Evolutionary conservation across 2,113 vertebrate species (phyloP), one percentile per base, ranked within the genome.

Genomic region (Ancistrus triradiatus): DNA sequence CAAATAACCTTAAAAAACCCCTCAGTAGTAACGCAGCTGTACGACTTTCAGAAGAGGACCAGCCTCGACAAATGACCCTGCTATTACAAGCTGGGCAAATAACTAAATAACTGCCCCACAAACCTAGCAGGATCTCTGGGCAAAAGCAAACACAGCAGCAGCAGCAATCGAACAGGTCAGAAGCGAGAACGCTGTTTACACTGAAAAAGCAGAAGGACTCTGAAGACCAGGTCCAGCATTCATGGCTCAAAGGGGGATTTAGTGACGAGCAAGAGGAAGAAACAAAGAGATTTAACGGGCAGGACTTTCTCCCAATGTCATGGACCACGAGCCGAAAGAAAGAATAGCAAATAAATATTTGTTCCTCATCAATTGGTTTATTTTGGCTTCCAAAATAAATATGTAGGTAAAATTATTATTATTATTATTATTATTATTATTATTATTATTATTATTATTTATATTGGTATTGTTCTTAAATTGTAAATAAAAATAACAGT

Each of bases 111-210:
- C 50, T 18, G 3, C 49, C 69, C 72, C 64, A 37, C 24, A 64
- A 69, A 73, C 57, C 56, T 63, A 66, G 68, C 59, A 52, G 66
- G 69, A 68, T 60, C 48, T 24, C 59, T 66, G 52, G 70, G 25
- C 59, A 55, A 81, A 79, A 44, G 81, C 70, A 80, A 86, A 86
- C 77, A 85, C n/a, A 67, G 76, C 68, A 77, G 58, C 68, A 77
- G 58, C 69, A 72, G 77, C 78, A 64, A 75, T 56, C 70, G 61
- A 76, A 70, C 77, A 76, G 80, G 67, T 60, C 46, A 59, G 33
- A 59, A 37, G 69, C 7, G 13, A 37, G 51, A 21, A 28, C 49
- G 72, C 38, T 83, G 83, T 87, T 87, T 86, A 74, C 75, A 38
- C 59, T 63, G 43, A 31, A 66, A 69, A 64, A 72, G 48, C 9